phyloP scores from a whole-genome alignment of 1,140 invertebrate genomes.

The Drosophila truncata region DNA sequence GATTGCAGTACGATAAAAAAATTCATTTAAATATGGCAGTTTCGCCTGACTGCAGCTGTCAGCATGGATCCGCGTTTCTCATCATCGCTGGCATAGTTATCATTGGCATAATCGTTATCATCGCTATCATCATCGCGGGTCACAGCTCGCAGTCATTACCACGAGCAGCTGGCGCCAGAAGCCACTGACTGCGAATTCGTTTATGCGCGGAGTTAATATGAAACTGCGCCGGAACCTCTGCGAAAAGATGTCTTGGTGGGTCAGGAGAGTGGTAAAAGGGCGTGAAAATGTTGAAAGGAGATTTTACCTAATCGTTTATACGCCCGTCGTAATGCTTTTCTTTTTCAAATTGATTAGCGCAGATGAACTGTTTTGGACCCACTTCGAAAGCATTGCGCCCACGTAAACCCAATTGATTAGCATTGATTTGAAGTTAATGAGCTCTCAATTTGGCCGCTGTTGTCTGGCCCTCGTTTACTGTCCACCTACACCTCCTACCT shows the following conservation, averaged over 20 bases:
- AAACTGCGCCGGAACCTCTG: constrained; percentile 18
- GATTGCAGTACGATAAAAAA: constrained; percentile 5
- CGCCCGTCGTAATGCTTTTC: not conserved
- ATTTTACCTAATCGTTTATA: not conserved
- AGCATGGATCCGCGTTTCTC: constrained; percentile 4
- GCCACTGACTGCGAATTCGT: constrained; percentile 59
- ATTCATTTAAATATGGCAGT: constrained; percentile 30
- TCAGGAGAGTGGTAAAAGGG: not conserved
- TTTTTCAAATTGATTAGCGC: not conserved
- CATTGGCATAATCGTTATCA: constrained; percentile 17
- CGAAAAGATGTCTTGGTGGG: not conserved
- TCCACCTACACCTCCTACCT: constrained; percentile 3
- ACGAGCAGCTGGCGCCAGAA: constrained; percentile 30
- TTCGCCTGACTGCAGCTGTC: constrained; percentile 16
- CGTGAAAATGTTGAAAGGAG: not conserved
- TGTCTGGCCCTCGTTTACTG: constrained; percentile 9
- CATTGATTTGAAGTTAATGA: constrained; percentile 78
- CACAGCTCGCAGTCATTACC: constrained; percentile 53
- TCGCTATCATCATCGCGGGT: constrained; percentile 27
- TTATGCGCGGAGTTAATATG: constrained; percentile 51
- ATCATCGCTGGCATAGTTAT: constrained; percentile 18
- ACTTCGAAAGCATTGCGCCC: constrained; percentile 7
- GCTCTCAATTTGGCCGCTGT: constrained; percentile 62
- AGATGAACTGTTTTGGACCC: constrained; percentile 9
- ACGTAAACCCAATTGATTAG: constrained; percentile 62